Percentiles rank a stretch among this genome's conserved stretches.
Conservation (phyloP, 2,113 vertebrate species). For the Mesitornis unicolor region DNA sequence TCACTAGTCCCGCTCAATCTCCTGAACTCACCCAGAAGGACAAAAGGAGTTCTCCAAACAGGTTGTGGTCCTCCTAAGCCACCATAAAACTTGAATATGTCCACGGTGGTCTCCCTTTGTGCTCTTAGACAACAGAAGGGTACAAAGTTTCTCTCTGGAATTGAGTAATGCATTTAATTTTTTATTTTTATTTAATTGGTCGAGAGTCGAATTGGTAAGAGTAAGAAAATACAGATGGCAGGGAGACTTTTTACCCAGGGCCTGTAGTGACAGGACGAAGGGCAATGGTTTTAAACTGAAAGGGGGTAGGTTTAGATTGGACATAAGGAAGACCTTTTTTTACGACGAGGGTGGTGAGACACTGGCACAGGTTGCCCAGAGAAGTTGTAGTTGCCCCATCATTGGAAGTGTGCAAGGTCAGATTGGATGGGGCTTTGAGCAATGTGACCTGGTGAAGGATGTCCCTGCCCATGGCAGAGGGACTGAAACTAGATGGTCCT, state of each 20-base stretch:
- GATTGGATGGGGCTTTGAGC: neutral
- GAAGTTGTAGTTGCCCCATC: neutral
- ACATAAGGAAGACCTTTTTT: neutral
- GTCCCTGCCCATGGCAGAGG: neutral
- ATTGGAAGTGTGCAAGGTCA: neutral
- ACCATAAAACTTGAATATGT: neutral
- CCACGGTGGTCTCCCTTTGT: neutral
- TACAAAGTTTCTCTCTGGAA: neutral
- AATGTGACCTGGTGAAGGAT: neutral
- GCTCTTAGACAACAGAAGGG: neutral
- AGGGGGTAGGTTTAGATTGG: neutral
- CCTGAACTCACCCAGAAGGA: neutral
- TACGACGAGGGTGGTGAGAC: rapidly evolving
- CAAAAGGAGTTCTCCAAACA: neutral
- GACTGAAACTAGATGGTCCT: neutral
- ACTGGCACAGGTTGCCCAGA: neutral
- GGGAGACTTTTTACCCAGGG: neutral
- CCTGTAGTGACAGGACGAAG: neutral
- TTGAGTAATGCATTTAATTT: neutral
- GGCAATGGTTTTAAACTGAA: neutral
- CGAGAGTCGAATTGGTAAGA: neutral
- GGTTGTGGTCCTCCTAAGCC: neutral
- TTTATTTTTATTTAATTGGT: neutral
- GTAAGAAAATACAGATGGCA: neutral
- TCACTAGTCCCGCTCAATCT: neutral